phyloP scores from a whole-genome alignment of 2,113 vertebrate genomes.

The Podarcis cretensis region DNA sequence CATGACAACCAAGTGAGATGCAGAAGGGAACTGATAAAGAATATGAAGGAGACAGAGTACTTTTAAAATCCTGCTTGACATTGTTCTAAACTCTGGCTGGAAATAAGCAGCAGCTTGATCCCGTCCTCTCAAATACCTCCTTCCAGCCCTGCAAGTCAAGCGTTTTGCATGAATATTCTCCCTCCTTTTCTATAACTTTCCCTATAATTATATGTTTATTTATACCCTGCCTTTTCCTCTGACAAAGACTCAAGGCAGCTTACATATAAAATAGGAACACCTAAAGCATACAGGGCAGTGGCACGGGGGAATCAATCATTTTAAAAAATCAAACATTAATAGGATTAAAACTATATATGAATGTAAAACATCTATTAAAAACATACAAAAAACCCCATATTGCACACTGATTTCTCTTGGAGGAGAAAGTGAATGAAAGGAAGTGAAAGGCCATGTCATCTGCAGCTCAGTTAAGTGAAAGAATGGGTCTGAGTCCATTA shows the following conservation, averaged over 20 bases:
- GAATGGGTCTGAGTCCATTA: too few relatives aligned
- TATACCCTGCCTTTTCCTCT: too few relatives aligned
- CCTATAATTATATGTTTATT: too few relatives aligned
- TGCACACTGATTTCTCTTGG: neutral
- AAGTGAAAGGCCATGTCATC: neutral
- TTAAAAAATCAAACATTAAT: too few relatives aligned
- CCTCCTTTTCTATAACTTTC: neutral
- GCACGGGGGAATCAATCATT: too few relatives aligned
- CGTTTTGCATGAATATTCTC: rapidly evolving
- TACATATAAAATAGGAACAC: too few relatives aligned
- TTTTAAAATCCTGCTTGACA: neutral
- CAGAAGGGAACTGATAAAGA: neutral
- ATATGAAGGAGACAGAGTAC: neutral
- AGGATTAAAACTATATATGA: too few relatives aligned
- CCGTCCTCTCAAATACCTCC: neutral
- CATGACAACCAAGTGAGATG: constrained; percentile 20
- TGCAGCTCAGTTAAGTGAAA: constrained; percentile 17
- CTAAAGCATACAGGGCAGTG: neutral
- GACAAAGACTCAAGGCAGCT: neutral
- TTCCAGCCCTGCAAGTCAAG: neutral
- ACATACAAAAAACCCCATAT: too few relatives aligned
- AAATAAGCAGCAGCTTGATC: neutral
- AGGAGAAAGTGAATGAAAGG: neutral
- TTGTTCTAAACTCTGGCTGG: neutral
- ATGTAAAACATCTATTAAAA: too few relatives aligned